Evolutionary conservation across 2,113 vertebrate species (phyloP).

Genomic region (Anthoscopus minutus): DNA sequence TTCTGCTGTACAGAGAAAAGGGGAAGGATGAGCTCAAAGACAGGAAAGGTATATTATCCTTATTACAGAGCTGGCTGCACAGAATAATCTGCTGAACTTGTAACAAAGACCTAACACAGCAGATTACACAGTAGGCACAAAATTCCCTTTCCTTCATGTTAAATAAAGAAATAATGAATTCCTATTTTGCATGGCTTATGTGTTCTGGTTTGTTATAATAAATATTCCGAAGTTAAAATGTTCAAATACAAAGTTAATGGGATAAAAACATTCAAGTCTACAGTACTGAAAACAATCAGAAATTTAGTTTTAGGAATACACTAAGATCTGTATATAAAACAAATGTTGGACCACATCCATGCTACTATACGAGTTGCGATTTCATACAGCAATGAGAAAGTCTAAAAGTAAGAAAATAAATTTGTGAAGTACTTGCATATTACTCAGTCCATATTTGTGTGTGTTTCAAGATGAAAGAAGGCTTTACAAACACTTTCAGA

Average conservation of each 20-base stretch:
- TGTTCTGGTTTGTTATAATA: background rate
- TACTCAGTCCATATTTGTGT: background rate
- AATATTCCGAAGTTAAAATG: background rate
- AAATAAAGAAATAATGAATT: background rate
- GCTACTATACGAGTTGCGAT: accelerated
- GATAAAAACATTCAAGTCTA: background rate
- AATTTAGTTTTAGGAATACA: background rate
- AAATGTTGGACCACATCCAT: background rate
- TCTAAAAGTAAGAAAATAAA: background rate
- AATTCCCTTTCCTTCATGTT: background rate
- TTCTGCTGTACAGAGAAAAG: background rate
- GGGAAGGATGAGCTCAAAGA: background rate
- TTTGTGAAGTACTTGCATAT: background rate
- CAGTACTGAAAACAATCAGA: background rate
- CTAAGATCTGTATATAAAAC: background rate
- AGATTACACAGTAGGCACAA: background rate
- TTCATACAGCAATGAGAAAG: background rate
- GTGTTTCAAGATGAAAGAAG: background rate
- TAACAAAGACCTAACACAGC: background rate
- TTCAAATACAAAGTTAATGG: background rate
- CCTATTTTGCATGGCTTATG: background rate
- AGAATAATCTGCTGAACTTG: background rate
- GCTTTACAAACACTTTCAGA: background rate
- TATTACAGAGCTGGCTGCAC: background rate
- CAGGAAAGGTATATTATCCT: background rate